Base-by-base conservation (phyloP, 2,113 vertebrate species). In the Coptodon rendalli region DNA sequence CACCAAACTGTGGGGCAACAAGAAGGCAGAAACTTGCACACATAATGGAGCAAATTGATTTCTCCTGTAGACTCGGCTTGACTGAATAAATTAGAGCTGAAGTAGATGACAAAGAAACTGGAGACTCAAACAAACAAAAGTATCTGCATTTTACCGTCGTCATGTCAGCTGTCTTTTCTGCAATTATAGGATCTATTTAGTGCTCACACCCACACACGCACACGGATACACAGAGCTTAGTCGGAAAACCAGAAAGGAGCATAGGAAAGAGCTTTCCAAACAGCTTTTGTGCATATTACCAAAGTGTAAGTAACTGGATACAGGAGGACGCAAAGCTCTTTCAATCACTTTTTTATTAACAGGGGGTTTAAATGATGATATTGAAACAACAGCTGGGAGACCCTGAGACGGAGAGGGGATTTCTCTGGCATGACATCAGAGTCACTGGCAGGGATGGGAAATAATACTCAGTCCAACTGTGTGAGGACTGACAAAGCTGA, bases 261-360 rank as follows among this genome's bases (percentile, higher is more conserved):
- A 50, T 86, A 80, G 79, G 81, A 87, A 88, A 88, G 68, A 68
- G 82, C 83, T 87, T 85, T 68, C 79, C 90, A 91, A 86, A 89
- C 91, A 66, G 83, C 71, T 88, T 92, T 91, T 89, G 86, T 38
- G 7, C 63, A 81, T 83, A 88, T 91, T 88, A 89, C 71, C 68
- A 63, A 92, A 82, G 92, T 94, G 93, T 89, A 83, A 91, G 95
- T 96, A 96, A 96, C 88, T 81, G 86, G 92, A 96, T 95, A 92
- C 92, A 87, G 91, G 87, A 92, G 81, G 85, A 89, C 31, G 85
- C 90, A 92, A 94, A 94, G 92, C 90, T 91, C 92, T 92, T 92
- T 92, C 90, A 96, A 94, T 96, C 94, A 93, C 82, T 54, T 89
- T 94, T 96, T 93, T 94, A 96, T 96, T 93, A 96, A 95, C 63